A percentile compares a stretch with the other conserved stretches of the same genome.
phyloP scores from a whole-genome alignment of 2,797 vertebrate species.

The Vultur gryphus region DNA sequence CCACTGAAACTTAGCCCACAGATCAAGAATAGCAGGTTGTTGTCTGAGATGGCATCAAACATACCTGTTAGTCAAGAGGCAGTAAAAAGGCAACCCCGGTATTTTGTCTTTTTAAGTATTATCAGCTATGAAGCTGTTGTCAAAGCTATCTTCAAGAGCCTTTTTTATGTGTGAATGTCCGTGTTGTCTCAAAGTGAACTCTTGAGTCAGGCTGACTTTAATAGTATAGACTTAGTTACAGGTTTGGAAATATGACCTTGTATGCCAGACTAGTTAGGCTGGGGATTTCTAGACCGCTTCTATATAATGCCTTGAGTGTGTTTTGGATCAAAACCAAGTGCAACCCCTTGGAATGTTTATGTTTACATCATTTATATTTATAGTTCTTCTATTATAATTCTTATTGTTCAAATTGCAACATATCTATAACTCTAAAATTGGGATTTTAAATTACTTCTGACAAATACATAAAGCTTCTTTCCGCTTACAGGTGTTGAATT shows the following conservation, averaged over 20 bases:
- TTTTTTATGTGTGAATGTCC: not conserved
- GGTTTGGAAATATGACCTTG: not conserved
- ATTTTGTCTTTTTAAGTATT: not conserved
- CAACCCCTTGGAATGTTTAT: not conserved
- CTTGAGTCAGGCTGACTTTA: not conserved
- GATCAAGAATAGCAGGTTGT: not conserved
- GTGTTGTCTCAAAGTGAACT: not conserved
- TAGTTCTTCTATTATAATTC: not conserved
- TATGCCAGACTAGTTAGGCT: not conserved
- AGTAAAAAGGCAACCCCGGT: not conserved
- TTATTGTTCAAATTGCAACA: not conserved
- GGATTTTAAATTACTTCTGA: not conserved
- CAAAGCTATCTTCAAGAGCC: not conserved
- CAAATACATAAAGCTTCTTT: not conserved
- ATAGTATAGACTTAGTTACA: not conserved
- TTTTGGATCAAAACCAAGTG: not conserved
- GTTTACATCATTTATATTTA: not conserved
- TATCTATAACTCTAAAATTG: not conserved
- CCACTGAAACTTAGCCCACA: not conserved
- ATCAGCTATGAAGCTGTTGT: not conserved
- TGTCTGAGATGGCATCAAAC: not conserved
- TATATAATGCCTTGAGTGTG: not conserved
- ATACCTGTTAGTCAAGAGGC: not conserved
- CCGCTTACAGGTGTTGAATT: not conserved
- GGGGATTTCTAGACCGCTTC: not conserved